phyloP scores from a whole-genome alignment of 2,113 vertebrate species.

The Vicugna pacos region DNA sequence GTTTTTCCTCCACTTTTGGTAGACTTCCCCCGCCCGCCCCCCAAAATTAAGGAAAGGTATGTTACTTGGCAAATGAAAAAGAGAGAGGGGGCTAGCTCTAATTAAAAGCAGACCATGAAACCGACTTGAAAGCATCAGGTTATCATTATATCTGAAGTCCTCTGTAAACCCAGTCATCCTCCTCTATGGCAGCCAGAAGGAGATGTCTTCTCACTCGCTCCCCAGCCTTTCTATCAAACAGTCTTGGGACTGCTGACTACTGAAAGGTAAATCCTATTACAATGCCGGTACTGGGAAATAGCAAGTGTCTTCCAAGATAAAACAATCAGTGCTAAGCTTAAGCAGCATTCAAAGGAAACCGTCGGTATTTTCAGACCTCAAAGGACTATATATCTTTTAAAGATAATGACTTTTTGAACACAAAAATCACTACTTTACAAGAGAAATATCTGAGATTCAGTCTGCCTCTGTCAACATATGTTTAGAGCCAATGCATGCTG shows the following conservation, averaged over 20 bases:
- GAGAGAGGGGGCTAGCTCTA: not conserved
- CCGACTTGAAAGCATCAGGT: not conserved
- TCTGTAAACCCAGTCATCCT: not conserved
- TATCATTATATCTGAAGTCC: not conserved
- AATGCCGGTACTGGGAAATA: not conserved
- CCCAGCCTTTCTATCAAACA: not conserved
- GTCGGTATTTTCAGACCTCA: constrained; percentile 51
- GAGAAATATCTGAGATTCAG: constrained; percentile 69
- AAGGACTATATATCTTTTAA: constrained; percentile 41
- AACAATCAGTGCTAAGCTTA: constrained; percentile 21
- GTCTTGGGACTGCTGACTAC: not conserved
- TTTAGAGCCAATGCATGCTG: constrained; percentile 38
- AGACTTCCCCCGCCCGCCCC: not conserved
- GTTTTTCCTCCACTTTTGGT: not conserved
- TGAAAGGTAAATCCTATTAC: constrained; percentile 11
- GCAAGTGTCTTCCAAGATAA: constrained; percentile 61
- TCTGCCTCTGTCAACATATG: constrained; percentile 57
- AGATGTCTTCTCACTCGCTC: not conserved
- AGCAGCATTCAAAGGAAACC: constrained; percentile 47
- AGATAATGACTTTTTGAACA: constrained; percentile 74
- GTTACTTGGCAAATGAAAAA: constrained; percentile 46
- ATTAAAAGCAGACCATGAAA: constrained; percentile 38
- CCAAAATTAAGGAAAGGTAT: constrained; percentile 13
- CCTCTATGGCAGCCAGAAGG: not conserved
- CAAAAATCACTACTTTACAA: constrained; percentile 72